Evolutionary conservation across 2,888 invertebrate genomes (phyloP).

Genomic region (Melanchra persicariae): DNA sequence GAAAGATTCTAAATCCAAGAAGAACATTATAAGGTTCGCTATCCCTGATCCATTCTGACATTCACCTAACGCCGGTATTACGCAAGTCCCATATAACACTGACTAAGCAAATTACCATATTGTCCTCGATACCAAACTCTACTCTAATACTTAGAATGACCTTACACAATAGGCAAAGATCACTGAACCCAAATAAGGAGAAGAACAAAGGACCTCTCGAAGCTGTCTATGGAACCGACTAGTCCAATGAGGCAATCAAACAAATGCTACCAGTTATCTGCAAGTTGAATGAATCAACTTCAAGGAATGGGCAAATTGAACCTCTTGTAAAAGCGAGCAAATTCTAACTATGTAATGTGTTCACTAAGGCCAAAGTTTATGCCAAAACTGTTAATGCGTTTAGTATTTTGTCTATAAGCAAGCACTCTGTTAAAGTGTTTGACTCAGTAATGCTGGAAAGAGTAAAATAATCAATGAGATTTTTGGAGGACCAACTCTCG

Average conservation of each 20-base stretch:
- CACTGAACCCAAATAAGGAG: conserved; percentile 42
- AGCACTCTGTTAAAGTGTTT: not conserved
- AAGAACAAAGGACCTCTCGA: conserved; percentile 29
- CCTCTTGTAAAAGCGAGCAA: not conserved
- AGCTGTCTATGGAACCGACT: not conserved
- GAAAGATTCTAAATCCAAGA: not conserved
- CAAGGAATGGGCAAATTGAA: conserved; percentile 8
- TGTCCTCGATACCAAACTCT: conserved; percentile 14
- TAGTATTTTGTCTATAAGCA: not conserved
- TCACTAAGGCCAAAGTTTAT: not conserved
- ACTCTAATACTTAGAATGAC: conserved; percentile 10
- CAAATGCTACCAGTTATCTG: conserved; percentile 19
- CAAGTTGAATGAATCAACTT: conserved; percentile 30
- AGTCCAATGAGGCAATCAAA: conserved; percentile 36
- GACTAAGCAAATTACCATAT: conserved; percentile 30
- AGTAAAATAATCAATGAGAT: too few species aligned
- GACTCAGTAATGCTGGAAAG: not conserved
- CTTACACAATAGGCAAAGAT: conserved; percentile 43
- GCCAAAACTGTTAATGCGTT: not conserved
- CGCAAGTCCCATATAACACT: conserved; percentile 19
- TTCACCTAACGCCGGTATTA: conserved; percentile 21
- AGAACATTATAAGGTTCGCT: not conserved
- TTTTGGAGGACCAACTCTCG: too few species aligned
- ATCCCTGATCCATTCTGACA: conserved; percentile 21
- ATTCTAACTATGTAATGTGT: not conserved